These are phyloP conservation scores for Tryphoninae sp. DNA, from an alignment of 2,888 invertebrate species.

Conservation along the genomic window DNA sequence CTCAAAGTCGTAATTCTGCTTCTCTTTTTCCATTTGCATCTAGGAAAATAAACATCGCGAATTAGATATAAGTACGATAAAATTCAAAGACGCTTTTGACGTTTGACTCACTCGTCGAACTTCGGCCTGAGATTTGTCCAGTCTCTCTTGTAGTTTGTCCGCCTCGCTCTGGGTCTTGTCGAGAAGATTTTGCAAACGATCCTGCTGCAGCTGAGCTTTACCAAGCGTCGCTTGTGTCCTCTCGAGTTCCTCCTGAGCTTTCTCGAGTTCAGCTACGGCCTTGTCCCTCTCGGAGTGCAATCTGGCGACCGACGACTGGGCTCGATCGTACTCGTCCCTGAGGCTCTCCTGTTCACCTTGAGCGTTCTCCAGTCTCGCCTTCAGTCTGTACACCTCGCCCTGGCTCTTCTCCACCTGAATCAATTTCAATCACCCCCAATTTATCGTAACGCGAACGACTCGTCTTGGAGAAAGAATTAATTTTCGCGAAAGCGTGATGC, in stretches of 20 bases:
- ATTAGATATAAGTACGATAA: too few relatives aligned
- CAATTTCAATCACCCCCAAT: constrained; percentile 18
- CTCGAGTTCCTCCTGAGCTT: constrained; percentile 93
- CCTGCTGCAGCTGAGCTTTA: constrained; percentile 95
- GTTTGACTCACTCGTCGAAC: constrained; percentile 88
- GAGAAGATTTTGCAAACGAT: constrained; percentile 93
- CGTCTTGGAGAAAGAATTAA: neutral
- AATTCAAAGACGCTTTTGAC: too few relatives aligned
- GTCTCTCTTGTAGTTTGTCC: constrained; percentile 93
- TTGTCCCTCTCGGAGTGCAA: constrained; percentile 95
- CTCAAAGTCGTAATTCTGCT: constrained; percentile 94
- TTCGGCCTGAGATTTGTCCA: constrained; percentile 92
- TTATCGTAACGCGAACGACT: constrained; percentile 15
- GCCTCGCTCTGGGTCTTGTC: constrained; percentile 95
- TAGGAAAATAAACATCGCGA: constrained; percentile 71
- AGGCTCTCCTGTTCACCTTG: constrained; percentile 96
- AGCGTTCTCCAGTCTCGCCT: constrained; percentile 96
- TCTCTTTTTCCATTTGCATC: constrained; percentile 95
- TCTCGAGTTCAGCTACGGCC: constrained; percentile 92
- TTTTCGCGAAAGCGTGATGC: constrained; percentile 52
- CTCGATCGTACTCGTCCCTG: constrained; percentile 94
- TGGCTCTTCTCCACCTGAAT: constrained; percentile 91
- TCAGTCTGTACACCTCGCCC: constrained; percentile 96
- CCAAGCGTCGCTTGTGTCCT: constrained; percentile 94
- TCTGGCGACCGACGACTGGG: constrained; percentile 91